Evolutionary conservation across 1,140 invertebrate species (phyloP), one percentile per base, ranked within the genome.

Genomic region (Vollenhovia emeryi): DNA sequence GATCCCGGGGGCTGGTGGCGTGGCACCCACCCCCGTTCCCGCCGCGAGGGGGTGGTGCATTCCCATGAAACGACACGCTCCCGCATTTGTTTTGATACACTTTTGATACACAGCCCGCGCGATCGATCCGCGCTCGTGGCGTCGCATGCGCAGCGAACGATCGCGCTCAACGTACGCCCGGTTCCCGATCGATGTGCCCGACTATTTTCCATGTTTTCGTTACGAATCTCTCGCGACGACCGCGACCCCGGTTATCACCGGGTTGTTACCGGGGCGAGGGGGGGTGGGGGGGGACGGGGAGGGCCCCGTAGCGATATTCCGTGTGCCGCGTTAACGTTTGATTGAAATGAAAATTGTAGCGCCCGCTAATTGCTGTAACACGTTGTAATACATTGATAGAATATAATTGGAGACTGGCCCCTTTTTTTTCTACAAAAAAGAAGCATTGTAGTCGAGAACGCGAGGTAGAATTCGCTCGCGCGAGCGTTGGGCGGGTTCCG

Each of bases 61-160:
- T 43, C 21, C 21, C 24, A 30, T 69, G 24, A 40, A 69, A 52
- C 13, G 64, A 84, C 36, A 40, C 21, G 36, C 11, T 60, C 3
- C 55, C 69, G 43, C 55, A 18, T 43, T 60, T 85, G 74, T 52
- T 64, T 85, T 52, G 33, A 78, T 85, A 78, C 30, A 55, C 74
- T 62, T 78, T 85, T 66, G 60, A 78, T 85, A 85, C 36, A 78
- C 48, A 30, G 24, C 15, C n/a, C 45, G 27, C 27, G 74, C 55
- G 66, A 82, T 82, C 78, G 78, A 73, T 80, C 78, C 78, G 50
- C 78, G 50, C 71, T 71, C 48, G 11, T 79, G 36, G 60, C 27
- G 66, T 21, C 78, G 78, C 78, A 82, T 71, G 78, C 78, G 78
- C 78, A 73, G 59, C 50, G 55, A 73, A 82, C 78, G 78, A 82